Evolutionary conservation across 2,888 invertebrate species (phyloP).

Genomic region (Hyposoter didymator): DNA sequence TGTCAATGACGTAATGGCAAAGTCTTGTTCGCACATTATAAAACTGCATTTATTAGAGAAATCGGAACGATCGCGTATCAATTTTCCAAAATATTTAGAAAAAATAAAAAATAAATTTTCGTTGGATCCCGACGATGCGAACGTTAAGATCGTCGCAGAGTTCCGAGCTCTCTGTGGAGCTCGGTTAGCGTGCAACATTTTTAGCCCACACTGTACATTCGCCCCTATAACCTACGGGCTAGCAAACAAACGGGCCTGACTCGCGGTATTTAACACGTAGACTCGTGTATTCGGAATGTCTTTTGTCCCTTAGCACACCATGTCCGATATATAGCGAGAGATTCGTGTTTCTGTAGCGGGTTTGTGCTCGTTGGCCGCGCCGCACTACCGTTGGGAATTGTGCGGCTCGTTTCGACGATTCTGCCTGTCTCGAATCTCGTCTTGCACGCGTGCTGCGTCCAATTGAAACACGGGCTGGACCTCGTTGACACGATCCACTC

Average conservation of each 20-base stretch:
- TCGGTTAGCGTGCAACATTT: neutral
- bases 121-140: no score
- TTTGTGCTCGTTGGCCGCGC: conserved; percentile 22
- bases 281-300: conserved; percentile 9
- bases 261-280: conserved; percentile 5
- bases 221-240: neutral
- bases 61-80: no score
- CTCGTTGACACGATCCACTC: conserved; percentile 68
- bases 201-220: neutral
- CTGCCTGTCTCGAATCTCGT: conserved; percentile 22
- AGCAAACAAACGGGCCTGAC: conserved; percentile 17
- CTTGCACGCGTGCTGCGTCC: conserved; percentile 39
- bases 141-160: no score
- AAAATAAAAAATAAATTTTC: no score
- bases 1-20: no score
- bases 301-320: neutral
- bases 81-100: no score
- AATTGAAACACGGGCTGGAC: conserved; percentile 56
- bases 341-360: conserved; percentile 56
- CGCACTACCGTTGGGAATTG: conserved; percentile 49
- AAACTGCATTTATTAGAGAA: no score
- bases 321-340: conserved; percentile 24
- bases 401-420: conserved; percentile 57
- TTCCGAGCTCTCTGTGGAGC: neutral
- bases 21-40: no score